Conservation (phyloP, 2,113 vertebrate genomes). For the Rhabdornis inornatus region DNA sequence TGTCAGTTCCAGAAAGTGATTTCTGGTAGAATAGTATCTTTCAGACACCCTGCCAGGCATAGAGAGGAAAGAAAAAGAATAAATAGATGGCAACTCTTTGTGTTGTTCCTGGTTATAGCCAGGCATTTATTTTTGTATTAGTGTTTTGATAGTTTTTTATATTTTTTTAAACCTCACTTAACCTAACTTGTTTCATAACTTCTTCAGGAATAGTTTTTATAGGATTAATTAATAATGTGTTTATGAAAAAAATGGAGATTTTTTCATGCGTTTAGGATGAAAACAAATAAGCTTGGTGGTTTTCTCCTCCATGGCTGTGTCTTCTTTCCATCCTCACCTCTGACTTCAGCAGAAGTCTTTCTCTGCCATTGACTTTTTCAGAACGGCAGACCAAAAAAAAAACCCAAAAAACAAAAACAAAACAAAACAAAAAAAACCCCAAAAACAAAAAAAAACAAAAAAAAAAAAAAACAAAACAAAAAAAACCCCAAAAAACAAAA, state of each 20-base stretch:
- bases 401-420: too few species aligned
- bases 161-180: neutral
- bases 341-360: neutral
- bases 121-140: neutral
- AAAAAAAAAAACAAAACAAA: too few species aligned
- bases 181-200: neutral
- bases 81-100: neutral
- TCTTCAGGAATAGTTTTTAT: neutral
- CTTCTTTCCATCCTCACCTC: neutral
- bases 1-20: slow-evolving; percentile 6
- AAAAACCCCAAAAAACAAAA: too few species aligned
- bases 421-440: too few species aligned
- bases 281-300: neutral
- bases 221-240: neutral
- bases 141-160: neutral
- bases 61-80: neutral
- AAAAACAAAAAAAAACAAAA: too few species aligned
- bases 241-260: neutral
- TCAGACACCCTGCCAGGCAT: neutral
- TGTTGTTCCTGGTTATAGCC: neutral
- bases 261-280: neutral
- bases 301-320: neutral
- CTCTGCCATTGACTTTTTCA: neutral
- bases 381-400: neutral
- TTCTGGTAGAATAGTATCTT: neutral